Percentiles rank a stretch among this genome's conserved stretches.
Conservation (phyloP, 2,113 vertebrate genomes). For the Dasypus novemcinctus region DNA sequence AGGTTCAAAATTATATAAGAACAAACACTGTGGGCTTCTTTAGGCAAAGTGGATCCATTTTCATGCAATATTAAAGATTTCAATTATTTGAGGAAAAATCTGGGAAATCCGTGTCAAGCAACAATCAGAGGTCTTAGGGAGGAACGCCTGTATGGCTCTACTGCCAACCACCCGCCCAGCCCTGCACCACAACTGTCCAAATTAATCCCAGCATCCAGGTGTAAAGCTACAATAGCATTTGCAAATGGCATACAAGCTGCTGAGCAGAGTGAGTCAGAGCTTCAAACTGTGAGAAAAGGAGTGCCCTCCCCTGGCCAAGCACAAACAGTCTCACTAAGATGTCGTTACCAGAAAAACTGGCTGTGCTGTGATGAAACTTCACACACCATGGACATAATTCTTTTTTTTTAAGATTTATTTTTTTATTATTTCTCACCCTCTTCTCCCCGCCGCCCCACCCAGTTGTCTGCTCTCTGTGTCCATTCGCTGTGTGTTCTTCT, state of each 20-base stretch:
- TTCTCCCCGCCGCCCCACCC: too few relatives aligned
- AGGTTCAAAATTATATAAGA: neutral
- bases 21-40: neutral
- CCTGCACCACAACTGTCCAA: neutral
- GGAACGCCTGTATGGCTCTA: neutral
- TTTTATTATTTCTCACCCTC: too few relatives aligned
- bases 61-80: neutral
- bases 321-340: slow-evolving; percentile 61
- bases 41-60: neutral
- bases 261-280: slow-evolving; percentile 57
- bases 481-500: too few relatives aligned
- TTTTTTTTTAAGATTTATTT: too few relatives aligned
- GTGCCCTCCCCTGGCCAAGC: neutral
- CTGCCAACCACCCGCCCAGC: neutral
- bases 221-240: neutral
- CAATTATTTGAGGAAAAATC: neutral
- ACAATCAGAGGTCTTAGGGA: neutral
- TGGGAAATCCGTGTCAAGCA: neutral
- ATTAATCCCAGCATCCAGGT: neutral
- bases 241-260: neutral
- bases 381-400: neutral
- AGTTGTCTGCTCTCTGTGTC: too few relatives aligned
- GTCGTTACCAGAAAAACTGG: slow-evolving; percentile 77
- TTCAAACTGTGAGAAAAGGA: slow-evolving; percentile 46
- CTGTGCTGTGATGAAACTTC: slow-evolving; percentile 67